A percentile compares a stretch with the other conserved stretches of the same genome.
Conservation (phyloP, 2,888 invertebrate species). For the Helicoverpa assulta region DNA sequence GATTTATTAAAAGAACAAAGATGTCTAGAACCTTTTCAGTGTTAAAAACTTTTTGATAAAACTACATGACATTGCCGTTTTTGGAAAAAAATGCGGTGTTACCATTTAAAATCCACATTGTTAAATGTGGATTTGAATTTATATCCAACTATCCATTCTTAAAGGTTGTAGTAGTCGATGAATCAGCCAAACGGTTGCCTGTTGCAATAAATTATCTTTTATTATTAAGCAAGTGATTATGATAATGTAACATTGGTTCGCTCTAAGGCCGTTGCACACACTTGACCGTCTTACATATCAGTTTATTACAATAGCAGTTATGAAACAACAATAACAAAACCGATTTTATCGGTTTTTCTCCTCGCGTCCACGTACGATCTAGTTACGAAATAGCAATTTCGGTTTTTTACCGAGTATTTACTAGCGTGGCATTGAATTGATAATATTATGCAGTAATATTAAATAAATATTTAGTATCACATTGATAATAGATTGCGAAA, state of each 20-base stretch:
- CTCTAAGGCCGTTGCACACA: constrained; percentile 49
- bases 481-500: constrained; percentile 78
- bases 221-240: constrained; percentile 37
- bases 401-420: constrained; percentile 59
- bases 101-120: background rate
- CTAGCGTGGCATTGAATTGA: constrained; percentile 29
- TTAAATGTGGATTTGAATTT: too few species aligned
- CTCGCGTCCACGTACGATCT: constrained; percentile 69
- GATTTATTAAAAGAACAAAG: too few species aligned
- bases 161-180: constrained; percentile 23
- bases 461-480: constrained; percentile 66
- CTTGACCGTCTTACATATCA: constrained; percentile 57
- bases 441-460: constrained; percentile 12
- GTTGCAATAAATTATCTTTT: constrained; percentile 44
- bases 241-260: constrained; percentile 48
- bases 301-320: constrained; percentile 47
- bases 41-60: too few species aligned
- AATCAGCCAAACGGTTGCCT: constrained; percentile 27
- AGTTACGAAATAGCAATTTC: constrained; percentile 80
- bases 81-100: too few species aligned
- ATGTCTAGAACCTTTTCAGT: too few species aligned
- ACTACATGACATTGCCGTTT: too few species aligned
- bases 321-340: constrained; percentile 46
- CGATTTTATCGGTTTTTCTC: constrained; percentile 55
- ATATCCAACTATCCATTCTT: background rate